These are phyloP conservation scores for Venturia canescens DNA, from an alignment of 1,140 invertebrate genomes.

Conservation along the genomic window DNA sequence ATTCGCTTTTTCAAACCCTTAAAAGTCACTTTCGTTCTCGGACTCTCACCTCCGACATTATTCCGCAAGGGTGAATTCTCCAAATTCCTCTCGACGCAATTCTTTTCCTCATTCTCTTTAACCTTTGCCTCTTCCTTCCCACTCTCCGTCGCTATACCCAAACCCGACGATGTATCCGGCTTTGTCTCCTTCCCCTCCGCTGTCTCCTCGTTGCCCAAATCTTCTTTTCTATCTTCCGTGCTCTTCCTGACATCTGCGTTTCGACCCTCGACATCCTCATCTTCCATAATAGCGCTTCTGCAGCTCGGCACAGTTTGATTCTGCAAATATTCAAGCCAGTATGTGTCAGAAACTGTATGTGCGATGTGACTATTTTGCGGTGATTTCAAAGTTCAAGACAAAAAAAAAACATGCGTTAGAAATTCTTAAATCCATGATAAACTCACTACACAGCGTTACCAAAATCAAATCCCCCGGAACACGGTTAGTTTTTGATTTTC, in stretches of 20 bases:
- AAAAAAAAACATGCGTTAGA: no score
- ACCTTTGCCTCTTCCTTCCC: not conserved
- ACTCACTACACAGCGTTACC: no score
- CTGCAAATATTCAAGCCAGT: not conserved
- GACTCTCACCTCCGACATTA: constrained; percentile 48
- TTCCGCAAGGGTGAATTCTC: constrained; percentile 54
- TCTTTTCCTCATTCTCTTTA: constrained; percentile 62
- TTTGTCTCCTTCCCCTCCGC: constrained; percentile 51
- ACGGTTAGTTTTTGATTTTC: no score
- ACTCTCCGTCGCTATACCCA: not conserved
- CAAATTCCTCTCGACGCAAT: constrained; percentile 52
- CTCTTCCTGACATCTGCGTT: constrained; percentile 67
- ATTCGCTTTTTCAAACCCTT: constrained; percentile 73
- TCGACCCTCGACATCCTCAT: constrained; percentile 73
- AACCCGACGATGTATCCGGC: constrained; percentile 66
- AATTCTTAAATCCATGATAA: no score
- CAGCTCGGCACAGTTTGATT: constrained; percentile 10
- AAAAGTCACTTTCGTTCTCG: constrained; percentile 59
- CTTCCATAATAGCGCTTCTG: constrained; percentile 72
- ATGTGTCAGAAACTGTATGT: no score
- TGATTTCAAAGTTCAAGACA: no score
- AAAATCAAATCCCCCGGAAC: no score
- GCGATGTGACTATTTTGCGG: no score
- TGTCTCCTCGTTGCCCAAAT: not conserved
- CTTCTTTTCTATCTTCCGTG: constrained; percentile 65